Evolutionary conservation across 2,797 vertebrate species (phyloP), one percentile per base, ranked within the genome.

Genomic region (Crax fasciolata): DNA sequence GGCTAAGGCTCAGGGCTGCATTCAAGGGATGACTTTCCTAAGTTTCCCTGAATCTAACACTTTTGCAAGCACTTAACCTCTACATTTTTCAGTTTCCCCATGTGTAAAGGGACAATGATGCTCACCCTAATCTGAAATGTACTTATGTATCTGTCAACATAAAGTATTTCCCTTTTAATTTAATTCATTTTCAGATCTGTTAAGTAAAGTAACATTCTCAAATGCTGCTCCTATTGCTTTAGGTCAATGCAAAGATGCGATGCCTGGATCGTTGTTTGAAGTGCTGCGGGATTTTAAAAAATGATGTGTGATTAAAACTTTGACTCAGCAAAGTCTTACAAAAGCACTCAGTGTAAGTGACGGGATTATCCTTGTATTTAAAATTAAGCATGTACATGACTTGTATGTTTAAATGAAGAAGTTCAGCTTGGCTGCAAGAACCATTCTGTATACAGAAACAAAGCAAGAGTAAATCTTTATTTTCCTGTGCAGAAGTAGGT

Each of bases 401-500:
- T 65, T 65, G 28, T 0, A 1, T 68, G 57, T 80, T 95, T 77
- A 89, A 87, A 94, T 18, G 39, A 39, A 78, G 30, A 86, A 76
- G 35, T 91, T 86, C 58, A 84, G 18, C 10, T 84, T 78, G 58
- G 55, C 76, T 72, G 48, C 43, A 73, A 70, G 41, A 86, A 88
- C 80, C 41, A 65, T 19, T 46, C 25, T 27, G 11, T 57, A 61
- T 18, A 62, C 4, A 73, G 62, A 91, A 95, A 27, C 39, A 68
- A 54, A 75, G 44, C 54, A 83, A 91, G 87, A 66, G 85, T 68
- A 94, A 94, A 85, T 51, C 79, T 78, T 72, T 30, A 85, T 94
- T 84, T 75, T 74, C 55, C 70, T 66, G 25, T 48, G 46, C 51
- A 86, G 43, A 66, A 43, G 62, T 72, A 94, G 62, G 54, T 62